Evolutionary conservation across 2,113 vertebrate species (phyloP), one percentile per base, ranked within the genome.

Genomic region (Pollachius pollachius): DNA sequence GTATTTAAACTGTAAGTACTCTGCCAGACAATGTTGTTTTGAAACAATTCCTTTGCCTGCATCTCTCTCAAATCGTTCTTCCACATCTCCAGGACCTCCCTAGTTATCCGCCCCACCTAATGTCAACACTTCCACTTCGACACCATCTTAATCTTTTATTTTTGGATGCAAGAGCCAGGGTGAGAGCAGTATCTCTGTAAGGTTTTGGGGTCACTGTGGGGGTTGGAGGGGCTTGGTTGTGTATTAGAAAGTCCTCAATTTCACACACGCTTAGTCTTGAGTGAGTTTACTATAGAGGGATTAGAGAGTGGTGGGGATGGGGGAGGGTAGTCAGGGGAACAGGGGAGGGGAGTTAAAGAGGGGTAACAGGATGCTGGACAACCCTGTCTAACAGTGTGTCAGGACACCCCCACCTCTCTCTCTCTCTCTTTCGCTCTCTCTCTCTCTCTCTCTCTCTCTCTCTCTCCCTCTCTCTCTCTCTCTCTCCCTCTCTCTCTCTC

Each of bases 231-330:
- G 82, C 87, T 90, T 88, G 89, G 66, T 74, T 92, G 93, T 94
- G 93, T 93, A 94, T 95, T 93, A 92, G 92, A 94, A 94, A 95
- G 93, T 94, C 94, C 94, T 96, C 95, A 96, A 96, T 98, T 98
- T 98, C 96, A 96, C 96, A 97, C 94, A 94, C 95, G 95, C 95
- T 97, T 97, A 96, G 93, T 96, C 95, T 94, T 94, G 94, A 95
- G 93, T 94, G 94, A 94, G 94, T 93, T 94, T 95, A 93, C 91
- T 94, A 92, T 94, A 95, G 96, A 96, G 93, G 95, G 95, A 98
- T 98, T 97, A 98, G 95, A 90, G 94, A 85, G 84, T 92, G 92
- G 92, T 92, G 94, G 62, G 59, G 63, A 91, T 91, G 81, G 84
- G 93, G 92, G 91, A 90, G 93, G 69, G 64, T 8, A 7, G 34